A percentile compares a stretch with the other conserved stretches of the same genome.
Evolutionary conservation across 2,888 invertebrate species (phyloP).

Genomic region (Alitta virens): DNA sequence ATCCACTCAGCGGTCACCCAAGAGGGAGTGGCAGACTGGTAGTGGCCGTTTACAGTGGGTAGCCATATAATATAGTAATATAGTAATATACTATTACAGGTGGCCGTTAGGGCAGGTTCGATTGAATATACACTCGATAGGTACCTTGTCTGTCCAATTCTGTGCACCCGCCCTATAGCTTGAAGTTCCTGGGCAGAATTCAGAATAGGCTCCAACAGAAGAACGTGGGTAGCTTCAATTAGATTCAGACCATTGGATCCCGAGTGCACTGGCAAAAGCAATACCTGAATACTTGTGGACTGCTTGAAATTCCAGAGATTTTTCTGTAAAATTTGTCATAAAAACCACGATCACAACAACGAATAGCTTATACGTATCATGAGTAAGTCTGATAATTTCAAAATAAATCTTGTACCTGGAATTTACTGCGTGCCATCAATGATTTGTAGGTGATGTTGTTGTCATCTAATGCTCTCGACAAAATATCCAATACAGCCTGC

Average conservation of each 20-base stretch:
- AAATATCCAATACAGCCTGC: slow-evolving; percentile 59
- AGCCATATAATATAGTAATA: no score
- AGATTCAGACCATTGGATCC: slow-evolving; percentile 79
- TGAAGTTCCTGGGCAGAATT: slow-evolving; percentile 74
- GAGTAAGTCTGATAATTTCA: no score
- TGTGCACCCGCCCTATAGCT: slow-evolving; percentile 75
- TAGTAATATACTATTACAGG: no score
- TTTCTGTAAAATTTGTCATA: slow-evolving; percentile 29
- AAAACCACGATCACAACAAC: no score
- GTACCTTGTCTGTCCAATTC: slow-evolving; percentile 76
- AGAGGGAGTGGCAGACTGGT: no score
- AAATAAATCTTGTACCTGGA: slow-evolving; percentile 50
- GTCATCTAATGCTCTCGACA: slow-evolving; percentile 61
- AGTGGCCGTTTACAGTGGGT: no score
- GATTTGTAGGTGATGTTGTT: slow-evolving; percentile 60
- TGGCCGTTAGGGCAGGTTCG: no score
- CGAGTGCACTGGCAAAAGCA: slow-evolving; percentile 68
- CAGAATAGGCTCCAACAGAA: slow-evolving; percentile 73
- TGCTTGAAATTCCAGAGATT: slow-evolving; percentile 51
- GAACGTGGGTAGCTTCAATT: slow-evolving; percentile 75
- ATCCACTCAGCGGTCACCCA: no score
- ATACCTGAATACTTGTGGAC: slow-evolving; percentile 50
- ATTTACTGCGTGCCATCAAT: slow-evolving; percentile 53
- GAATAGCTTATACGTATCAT: no score
- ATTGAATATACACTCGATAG: no score